These are phyloP conservation scores for Falco concolor DNA, from an alignment of 2,797 vertebrate genomes.

Conservation along the genomic window DNA sequence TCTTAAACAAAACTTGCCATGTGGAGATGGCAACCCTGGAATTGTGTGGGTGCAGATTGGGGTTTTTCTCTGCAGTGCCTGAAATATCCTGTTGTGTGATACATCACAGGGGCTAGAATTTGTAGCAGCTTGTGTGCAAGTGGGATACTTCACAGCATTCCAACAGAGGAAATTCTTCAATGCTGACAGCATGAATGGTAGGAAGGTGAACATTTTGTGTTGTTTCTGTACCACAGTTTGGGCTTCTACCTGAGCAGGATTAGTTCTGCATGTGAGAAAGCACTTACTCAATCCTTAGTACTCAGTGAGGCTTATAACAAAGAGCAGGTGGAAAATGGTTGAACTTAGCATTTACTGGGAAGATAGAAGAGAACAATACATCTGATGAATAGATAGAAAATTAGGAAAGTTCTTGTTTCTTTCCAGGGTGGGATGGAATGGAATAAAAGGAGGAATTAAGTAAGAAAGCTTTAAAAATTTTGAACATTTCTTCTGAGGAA, in stretches of 20 bases:
- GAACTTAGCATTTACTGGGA: not conserved
- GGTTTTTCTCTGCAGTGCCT: constrained; percentile 30
- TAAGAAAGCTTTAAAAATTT: not conserved
- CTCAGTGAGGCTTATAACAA: not conserved
- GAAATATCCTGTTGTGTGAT: constrained; percentile 34
- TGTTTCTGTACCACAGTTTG: not conserved
- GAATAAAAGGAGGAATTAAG: not conserved
- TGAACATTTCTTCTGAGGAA: not conserved
- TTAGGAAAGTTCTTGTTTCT: not conserved
- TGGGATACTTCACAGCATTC: not conserved
- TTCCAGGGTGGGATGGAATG: not conserved
- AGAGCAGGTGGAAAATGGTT: not conserved
- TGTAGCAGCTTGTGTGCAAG: constrained; percentile 23
- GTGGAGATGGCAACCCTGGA: not conserved
- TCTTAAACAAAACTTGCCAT: not conserved
- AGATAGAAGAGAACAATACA: not conserved
- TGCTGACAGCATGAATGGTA: not conserved
- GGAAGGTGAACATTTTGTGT: not conserved
- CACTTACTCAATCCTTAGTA: not conserved
- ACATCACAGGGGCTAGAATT: not conserved
- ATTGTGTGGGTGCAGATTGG: constrained; percentile 3
- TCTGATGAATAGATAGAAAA: not conserved
- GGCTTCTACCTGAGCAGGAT: not conserved
- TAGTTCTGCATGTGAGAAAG: not conserved
- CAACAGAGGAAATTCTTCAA: not conserved